Percentiles rank a stretch among this genome's conserved stretches.
These are phyloP conservation scores for Crossocerus cetratus DNA, from an alignment of 2,888 invertebrate species.

Conservation along the genomic window DNA sequence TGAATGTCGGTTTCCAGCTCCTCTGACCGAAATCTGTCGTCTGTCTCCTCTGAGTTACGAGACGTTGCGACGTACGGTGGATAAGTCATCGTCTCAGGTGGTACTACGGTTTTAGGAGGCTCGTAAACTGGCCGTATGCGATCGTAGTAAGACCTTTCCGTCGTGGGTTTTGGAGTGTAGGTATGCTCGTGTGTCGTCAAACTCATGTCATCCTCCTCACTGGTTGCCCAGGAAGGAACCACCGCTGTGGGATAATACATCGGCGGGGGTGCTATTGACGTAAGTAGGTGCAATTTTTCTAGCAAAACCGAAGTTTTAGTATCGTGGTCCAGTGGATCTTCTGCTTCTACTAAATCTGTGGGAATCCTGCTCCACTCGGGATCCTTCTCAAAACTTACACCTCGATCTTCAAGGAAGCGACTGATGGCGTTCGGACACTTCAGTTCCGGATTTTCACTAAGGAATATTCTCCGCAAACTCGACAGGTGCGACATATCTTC, in stretches of 20 bases:
- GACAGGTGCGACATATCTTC: conserved; percentile 59
- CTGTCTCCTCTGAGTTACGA: neutral
- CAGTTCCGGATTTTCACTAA: conserved; percentile 68
- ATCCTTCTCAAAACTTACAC: conserved; percentile 64
- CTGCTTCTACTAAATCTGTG: conserved; percentile 45
- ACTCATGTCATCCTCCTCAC: neutral
- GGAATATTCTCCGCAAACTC: conserved; percentile 63
- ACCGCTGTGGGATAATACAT: conserved; percentile 29
- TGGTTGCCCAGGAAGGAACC: conserved; percentile 14
- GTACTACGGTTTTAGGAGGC: conserved; percentile 7
- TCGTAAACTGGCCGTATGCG: neutral
- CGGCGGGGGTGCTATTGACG: neutral
- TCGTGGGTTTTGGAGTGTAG: neutral
- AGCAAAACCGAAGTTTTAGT: neutral
- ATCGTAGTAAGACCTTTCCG: neutral
- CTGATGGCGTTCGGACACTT: conserved; percentile 68
- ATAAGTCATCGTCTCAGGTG: conserved; percentile 2
- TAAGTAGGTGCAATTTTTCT: conserved; percentile 9
- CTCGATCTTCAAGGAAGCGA: conserved; percentile 56
- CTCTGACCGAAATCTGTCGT: no score
- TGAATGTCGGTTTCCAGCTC: no score
- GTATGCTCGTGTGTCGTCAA: neutral
- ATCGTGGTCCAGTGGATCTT: neutral
- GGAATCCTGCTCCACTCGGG: conserved; percentile 61
- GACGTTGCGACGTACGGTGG: neutral